Evolutionary conservation across 2,797 vertebrate genomes (phyloP).

Genomic region (Mareca penelope): DNA sequence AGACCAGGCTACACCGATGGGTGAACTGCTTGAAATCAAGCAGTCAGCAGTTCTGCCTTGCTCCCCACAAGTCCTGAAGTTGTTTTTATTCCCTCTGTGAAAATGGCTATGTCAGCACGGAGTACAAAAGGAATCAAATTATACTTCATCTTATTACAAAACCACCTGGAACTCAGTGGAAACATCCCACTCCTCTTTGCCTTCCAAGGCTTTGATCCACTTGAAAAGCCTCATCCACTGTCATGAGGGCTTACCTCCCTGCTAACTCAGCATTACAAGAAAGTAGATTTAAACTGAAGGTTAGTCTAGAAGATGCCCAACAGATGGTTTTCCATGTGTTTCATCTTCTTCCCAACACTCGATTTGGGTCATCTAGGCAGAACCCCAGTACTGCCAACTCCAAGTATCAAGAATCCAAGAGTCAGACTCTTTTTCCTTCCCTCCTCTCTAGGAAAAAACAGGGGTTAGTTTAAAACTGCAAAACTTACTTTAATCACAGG

Average conservation of each 20-base stretch:
- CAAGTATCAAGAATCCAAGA: background rate
- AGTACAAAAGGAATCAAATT: constrained; percentile 62
- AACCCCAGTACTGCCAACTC: background rate
- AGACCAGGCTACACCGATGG: background rate
- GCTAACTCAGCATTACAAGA: constrained; percentile 4
- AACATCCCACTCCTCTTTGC: constrained; percentile 43
- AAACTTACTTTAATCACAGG: background rate
- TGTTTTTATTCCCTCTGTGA: constrained; percentile 56
- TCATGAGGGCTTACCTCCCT: constrained; percentile 20
- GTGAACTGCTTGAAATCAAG: constrained; percentile 14
- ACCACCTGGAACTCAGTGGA: constrained; percentile 41
- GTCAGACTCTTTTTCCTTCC: background rate
- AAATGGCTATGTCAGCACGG: constrained; percentile 53
- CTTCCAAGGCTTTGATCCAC: constrained; percentile 57
- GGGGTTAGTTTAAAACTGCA: background rate
- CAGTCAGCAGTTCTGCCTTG: constrained; percentile 47
- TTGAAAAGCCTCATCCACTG: constrained; percentile 47
- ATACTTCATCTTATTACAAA: constrained; percentile 53
- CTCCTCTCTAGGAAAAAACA: background rate
- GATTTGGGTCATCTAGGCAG: background rate
- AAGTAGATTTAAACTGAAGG: background rate
- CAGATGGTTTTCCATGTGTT: background rate
- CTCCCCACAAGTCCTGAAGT: constrained; percentile 39
- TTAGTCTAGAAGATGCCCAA: background rate
- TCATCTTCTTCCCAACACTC: background rate